Percentiles rank a stretch among this genome's conserved stretches.
Evolutionary conservation across 2,888 invertebrate genomes (phyloP).

Genomic region (Oscheius sp.): DNA sequence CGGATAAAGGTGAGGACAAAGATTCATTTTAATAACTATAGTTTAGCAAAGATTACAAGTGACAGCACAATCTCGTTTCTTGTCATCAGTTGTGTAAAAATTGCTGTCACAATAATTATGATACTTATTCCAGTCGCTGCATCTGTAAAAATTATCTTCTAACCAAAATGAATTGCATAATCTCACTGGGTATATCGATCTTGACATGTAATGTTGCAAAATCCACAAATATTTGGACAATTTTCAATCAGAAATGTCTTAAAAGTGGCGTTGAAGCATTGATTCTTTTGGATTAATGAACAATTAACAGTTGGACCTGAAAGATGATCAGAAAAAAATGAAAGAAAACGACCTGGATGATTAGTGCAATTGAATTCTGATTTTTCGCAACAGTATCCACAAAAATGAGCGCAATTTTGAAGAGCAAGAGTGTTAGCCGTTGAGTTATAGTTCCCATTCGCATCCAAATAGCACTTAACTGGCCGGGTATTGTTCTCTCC

Average conservation of each 20-base stretch:
- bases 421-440: not conserved
- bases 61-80: not conserved
- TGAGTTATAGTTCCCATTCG: not conserved
- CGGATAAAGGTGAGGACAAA: no score
- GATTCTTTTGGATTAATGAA: not conserved
- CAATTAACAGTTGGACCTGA: not conserved
- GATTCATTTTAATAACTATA: no score
- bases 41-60: not conserved
- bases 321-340: not conserved
- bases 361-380: not conserved
- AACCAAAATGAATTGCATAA: not conserved
- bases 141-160: not conserved
- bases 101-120: not conserved
- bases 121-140: not conserved
- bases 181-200: not conserved
- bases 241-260: not conserved
- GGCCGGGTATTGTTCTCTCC: not conserved
- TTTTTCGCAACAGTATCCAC: not conserved
- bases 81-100: not conserved
- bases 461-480: not conserved
- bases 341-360: not conserved
- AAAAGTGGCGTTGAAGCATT: not conserved
- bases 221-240: conserved; percentile 5
- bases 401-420: not conserved
- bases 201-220: not conserved